Base-by-base conservation (phyloP, 2,888 invertebrate species). In the Dryobota labecula region DNA sequence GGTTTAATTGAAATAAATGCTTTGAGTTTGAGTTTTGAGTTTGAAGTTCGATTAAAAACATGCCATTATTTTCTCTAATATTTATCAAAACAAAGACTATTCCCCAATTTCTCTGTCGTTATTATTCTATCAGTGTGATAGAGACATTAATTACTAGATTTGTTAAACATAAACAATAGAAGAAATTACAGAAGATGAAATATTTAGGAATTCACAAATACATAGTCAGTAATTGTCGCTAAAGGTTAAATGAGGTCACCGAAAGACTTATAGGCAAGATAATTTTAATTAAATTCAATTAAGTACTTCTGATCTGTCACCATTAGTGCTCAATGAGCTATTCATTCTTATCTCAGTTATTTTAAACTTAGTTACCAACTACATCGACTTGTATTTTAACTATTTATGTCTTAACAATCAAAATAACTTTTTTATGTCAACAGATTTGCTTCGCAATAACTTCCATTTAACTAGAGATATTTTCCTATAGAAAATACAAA, bases 241-340 rank as follows among this genome's bases (percentile, higher is more conserved):
- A 24, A 63, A 72, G 43, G 54, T 71, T 80, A 70, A 71, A 73
- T 73, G 61, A 77, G 73, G 61, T 54, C 53, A 33, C 54, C 3
- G 45, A n/a, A 60, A 70, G 70, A 70, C 24, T 69, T 62, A 80
- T 60, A 53, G 54, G 41, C 51, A 45, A 65, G 56, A 70, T 64
- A 71, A 82, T 61, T 73, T 56, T 64, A 79, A 77, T 79, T 79
- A 70, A 70, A 78, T 71, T 76, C 38, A 60, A 70, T 68, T 75
- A 60, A 70, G 64, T 75, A 53, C 47, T 64, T 60, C 18, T 30
- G 27, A 57, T 58, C 45, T 63, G 53, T 73, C 51, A 43, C 41
- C 24, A 41, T 49, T 49, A 63, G 13, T 58, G 8, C 20, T 75
- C 54, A 49, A 20, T 53, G n/a, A 77, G 41, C 47, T 62, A 43